Evolutionary conservation across 2,888 invertebrate genomes (phyloP).

Genomic region (Junonia oenone): DNA sequence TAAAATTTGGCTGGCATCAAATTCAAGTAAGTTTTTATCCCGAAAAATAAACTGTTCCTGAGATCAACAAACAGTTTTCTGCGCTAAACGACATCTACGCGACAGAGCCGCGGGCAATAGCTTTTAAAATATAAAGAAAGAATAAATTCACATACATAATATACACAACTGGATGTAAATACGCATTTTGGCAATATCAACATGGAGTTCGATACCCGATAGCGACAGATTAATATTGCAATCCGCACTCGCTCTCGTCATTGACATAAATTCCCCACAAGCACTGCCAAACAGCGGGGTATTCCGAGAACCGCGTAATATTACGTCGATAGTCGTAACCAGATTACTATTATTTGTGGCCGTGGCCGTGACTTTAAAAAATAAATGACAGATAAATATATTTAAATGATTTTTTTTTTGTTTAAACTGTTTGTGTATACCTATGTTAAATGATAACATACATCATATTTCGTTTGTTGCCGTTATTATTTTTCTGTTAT

Average conservation of each 20-base stretch:
- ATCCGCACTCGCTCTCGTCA: constrained; percentile 28
- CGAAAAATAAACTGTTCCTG: too few species aligned
- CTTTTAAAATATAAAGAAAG: background rate
- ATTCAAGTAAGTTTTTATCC: too few species aligned
- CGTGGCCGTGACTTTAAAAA: constrained; percentile 15
- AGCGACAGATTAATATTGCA: constrained; percentile 6
- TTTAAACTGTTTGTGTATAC: too few species aligned
- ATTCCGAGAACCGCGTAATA: constrained; percentile 42
- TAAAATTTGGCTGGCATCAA: too few species aligned
- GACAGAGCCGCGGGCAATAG: too few species aligned
- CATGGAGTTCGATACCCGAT: constrained; percentile 16
- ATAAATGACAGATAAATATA: background rate
- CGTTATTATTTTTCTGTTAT: too few species aligned
- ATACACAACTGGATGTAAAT: background rate
- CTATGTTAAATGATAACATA: too few species aligned
- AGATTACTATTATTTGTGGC: constrained; percentile 4
- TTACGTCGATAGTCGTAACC: constrained; percentile 30
- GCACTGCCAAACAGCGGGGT: constrained; percentile 38
- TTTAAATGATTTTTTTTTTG: background rate
- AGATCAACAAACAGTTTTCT: too few species aligned
- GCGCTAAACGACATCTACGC: too few species aligned
- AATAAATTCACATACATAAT: too few species aligned
- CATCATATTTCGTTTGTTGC: too few species aligned
- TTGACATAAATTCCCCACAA: constrained; percentile 40
- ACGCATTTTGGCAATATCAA: background rate